Evolutionary conservation across 2,113 vertebrate genomes (phyloP).

Genomic region (Leptocoma aspasia): DNA sequence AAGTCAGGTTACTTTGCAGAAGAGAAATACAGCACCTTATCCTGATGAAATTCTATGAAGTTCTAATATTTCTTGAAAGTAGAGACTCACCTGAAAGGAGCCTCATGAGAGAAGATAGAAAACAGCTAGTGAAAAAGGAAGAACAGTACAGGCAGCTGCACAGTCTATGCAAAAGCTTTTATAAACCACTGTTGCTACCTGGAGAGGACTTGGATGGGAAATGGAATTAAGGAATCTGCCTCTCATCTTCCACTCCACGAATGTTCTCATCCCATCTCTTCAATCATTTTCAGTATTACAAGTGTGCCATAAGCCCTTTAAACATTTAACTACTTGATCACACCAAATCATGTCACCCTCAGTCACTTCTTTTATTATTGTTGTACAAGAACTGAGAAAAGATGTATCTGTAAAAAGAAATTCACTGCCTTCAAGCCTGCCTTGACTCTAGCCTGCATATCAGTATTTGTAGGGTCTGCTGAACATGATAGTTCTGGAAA

Average conservation of each 20-base stretch:
- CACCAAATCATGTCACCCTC: background rate
- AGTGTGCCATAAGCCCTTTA: background rate
- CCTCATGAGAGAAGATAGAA: background rate
- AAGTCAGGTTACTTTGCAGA: background rate
- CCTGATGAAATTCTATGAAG: background rate
- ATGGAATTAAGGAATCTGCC: background rate
- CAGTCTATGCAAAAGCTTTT: background rate
- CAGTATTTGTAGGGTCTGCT: background rate
- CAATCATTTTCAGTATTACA: background rate
- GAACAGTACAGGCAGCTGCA: background rate
- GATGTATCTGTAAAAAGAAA: background rate
- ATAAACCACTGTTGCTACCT: background rate
- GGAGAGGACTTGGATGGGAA: background rate
- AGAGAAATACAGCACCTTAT: background rate
- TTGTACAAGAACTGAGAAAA: background rate
- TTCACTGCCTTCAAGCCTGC: background rate
- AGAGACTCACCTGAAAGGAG: background rate
- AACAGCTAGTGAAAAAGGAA: background rate
- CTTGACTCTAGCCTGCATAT: background rate
- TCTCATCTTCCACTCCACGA: background rate
- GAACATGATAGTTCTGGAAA: background rate
- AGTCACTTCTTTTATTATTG: background rate
- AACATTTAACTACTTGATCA: background rate
- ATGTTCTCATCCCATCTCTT: background rate
- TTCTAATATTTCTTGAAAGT: background rate